Percentiles rank a stretch among this genome's conserved stretches.
Conservation (phyloP, 2,797 vertebrate species). For the Lepus townsendii region DNA sequence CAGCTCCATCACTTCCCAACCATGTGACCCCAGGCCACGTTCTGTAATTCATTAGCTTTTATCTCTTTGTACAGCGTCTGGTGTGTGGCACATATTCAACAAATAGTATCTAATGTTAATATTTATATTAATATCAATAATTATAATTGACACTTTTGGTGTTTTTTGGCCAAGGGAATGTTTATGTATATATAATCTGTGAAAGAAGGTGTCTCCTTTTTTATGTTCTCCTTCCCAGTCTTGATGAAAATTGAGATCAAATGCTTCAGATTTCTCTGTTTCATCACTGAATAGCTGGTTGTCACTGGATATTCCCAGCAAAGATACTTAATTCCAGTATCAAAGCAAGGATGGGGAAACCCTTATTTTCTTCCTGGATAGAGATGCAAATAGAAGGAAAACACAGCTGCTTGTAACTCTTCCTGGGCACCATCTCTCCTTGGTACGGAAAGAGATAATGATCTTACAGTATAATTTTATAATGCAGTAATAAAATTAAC, state of each 20-base stretch:
- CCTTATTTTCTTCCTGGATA: slow-evolving; percentile 43
- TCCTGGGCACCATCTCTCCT: slow-evolving; percentile 52
- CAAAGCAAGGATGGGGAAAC: neutral
- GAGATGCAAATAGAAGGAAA: slow-evolving; percentile 62
- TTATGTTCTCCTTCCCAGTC: slow-evolving; percentile 2
- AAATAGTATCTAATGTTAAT: slow-evolving; percentile 51
- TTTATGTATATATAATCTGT: slow-evolving; percentile 8
- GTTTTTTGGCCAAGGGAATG: slow-evolving; percentile 32
- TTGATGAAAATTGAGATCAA: slow-evolving; percentile 56
- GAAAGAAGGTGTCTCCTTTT: slow-evolving; percentile 41
- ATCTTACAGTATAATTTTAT: slow-evolving; percentile 65
- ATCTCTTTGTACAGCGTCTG: neutral
- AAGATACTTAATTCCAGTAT: slow-evolving; percentile 66
- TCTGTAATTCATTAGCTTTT: too few relatives aligned
- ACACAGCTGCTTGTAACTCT: slow-evolving; percentile 60
- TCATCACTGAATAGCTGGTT: neutral
- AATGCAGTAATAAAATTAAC: slow-evolving; percentile 65
- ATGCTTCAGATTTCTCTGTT: slow-evolving; percentile 35
- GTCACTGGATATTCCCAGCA: slow-evolving; percentile 51
- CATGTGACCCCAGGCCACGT: neutral
- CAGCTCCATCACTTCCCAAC: neutral
- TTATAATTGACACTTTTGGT: neutral
- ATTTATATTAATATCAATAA: slow-evolving; percentile 57
- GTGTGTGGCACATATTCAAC: neutral
- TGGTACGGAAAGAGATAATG: slow-evolving; percentile 74